Conservation (phyloP, 2,113 vertebrate genomes). For the Malurus melanocephalus region DNA sequence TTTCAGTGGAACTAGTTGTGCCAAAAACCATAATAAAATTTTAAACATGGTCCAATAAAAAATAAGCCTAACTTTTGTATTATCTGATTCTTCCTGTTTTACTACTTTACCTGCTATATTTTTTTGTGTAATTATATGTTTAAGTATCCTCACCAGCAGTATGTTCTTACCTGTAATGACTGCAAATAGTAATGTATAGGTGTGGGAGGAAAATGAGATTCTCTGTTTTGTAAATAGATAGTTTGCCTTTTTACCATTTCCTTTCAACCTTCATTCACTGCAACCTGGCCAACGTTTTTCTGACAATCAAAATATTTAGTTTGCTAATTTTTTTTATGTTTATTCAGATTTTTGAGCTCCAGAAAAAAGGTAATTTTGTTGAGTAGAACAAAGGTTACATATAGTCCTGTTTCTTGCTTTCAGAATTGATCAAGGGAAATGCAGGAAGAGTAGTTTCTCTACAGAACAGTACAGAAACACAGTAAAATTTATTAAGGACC, state of each 20-base stretch:
- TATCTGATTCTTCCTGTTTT: background rate
- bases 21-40: background rate
- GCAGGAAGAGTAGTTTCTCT: background rate
- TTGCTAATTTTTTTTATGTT: background rate
- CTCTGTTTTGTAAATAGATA: background rate
- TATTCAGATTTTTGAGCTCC: background rate
- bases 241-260: background rate
- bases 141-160: background rate
- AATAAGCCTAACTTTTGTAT: background rate
- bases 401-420: background rate
- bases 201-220: background rate
- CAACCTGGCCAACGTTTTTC: background rate
- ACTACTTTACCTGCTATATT: background rate
- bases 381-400: background rate
- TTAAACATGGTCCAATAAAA: background rate
- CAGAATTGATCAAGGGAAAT: background rate
- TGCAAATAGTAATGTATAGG: background rate
- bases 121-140: conserved; percentile 1
- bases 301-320: background rate
- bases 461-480: background rate
- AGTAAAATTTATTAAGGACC: background rate
- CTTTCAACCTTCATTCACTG: background rate
- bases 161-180: background rate
- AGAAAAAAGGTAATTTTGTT: background rate
- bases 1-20: background rate